These are phyloP conservation scores for Onthophagus taurus DNA, from an alignment of 1,140 invertebrate genomes.

Conservation along the genomic window DNA sequence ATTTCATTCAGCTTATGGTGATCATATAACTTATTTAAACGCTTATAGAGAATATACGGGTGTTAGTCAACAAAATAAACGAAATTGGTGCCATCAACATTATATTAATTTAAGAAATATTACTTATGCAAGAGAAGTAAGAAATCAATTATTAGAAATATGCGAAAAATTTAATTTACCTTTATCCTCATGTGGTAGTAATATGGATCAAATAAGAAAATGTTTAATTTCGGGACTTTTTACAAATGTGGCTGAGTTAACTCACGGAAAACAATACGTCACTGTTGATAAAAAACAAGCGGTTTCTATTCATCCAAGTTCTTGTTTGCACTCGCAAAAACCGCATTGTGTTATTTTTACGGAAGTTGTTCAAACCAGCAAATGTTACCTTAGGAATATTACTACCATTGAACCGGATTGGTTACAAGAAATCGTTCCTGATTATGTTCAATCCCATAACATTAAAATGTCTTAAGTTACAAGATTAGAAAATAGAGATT, in stretches of 20 bases:
- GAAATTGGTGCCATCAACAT: constrained; percentile 83
- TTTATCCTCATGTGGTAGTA: constrained; percentile 62
- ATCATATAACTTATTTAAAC: constrained; percentile 88
- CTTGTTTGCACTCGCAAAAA: constrained; percentile 61
- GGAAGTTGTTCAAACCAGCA: constrained; percentile 79
- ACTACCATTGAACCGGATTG: constrained; percentile 66
- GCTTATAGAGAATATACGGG: constrained; percentile 73
- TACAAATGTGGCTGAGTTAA: constrained; percentile 81
- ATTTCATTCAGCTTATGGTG: constrained; percentile 79
- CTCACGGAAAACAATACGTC: constrained; percentile 63
- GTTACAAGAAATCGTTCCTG: constrained; percentile 52
- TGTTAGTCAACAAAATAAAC: constrained; percentile 61
- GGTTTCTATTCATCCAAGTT: constrained; percentile 77
- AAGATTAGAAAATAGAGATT: neutral
- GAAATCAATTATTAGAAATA: constrained; percentile 72
- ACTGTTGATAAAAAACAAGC: constrained; percentile 57
- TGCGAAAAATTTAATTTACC: constrained; percentile 60
- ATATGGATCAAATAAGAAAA: constrained; percentile 63
- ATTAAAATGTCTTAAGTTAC: constrained; percentile 10
- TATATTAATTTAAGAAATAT: constrained; percentile 82
- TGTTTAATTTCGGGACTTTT: constrained; percentile 76
- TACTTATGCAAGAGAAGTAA: constrained; percentile 68
- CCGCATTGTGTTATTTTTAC: constrained; percentile 78
- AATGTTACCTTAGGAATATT: constrained; percentile 69
- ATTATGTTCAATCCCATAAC: constrained; percentile 33